Evolutionary conservation across 2,797 vertebrate genomes (phyloP).

Genomic region (Coilia nasus): DNA sequence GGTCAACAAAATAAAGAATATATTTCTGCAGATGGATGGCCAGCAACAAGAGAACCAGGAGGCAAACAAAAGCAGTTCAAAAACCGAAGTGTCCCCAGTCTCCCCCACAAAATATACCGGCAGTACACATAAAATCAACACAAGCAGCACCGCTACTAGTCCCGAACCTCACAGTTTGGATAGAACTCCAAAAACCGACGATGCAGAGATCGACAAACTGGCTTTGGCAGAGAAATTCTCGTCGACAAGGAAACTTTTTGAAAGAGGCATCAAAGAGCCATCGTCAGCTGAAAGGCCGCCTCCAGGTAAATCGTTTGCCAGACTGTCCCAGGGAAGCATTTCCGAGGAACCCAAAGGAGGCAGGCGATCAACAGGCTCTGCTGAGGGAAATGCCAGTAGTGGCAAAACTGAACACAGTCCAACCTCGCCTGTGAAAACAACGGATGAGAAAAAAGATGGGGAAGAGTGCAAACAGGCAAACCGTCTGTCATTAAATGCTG

Average conservation of each 20-base stretch:
- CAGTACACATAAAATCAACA: conserved; percentile 72
- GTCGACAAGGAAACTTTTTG: conserved; percentile 90
- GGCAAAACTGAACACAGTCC: conserved; percentile 70
- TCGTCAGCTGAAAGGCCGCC: conserved; percentile 73
- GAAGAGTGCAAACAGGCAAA: conserved; percentile 64
- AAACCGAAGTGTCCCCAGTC: conserved; percentile 68
- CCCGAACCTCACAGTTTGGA: conserved; percentile 71
- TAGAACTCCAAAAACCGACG: conserved; percentile 81
- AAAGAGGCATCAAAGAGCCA: conserved; percentile 83
- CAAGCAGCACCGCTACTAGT: conserved; percentile 66
- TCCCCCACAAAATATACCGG: conserved; percentile 71
- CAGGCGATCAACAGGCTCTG: conserved; percentile 71
- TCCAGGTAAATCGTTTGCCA: conserved; percentile 68
- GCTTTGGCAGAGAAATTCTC: conserved; percentile 92
- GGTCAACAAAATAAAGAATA: conserved; percentile 93
- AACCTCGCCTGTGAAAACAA: conserved; percentile 42
- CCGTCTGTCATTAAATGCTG: conserved; percentile 78
- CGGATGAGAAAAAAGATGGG: conserved; percentile 64
- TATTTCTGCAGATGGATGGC: conserved; percentile 91
- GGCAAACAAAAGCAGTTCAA: conserved; percentile 62
- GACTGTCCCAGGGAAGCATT: conserved; percentile 70
- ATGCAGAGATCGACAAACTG: conserved; percentile 88
- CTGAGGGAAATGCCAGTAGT: conserved; percentile 62
- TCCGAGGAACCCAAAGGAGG: conserved; percentile 77
- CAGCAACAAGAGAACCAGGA: conserved; percentile 76